A percentile compares a stretch with the other conserved stretches of the same genome.
Evolutionary conservation across 2,888 invertebrate genomes (phyloP).

Genomic region (Acanthosoma haemorrhoidale): DNA sequence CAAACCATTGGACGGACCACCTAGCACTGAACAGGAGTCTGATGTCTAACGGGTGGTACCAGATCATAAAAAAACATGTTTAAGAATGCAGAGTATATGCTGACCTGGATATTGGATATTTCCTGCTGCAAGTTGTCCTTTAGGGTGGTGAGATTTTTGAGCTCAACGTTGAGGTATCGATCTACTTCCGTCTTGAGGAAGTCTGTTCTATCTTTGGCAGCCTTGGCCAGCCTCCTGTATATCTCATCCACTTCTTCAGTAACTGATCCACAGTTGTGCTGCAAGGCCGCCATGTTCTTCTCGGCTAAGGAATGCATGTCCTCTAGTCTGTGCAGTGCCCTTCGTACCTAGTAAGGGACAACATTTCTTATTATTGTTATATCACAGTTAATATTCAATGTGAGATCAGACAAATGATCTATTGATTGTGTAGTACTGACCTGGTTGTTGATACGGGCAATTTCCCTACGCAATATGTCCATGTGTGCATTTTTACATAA

Average conservation of each 20-base stretch:
- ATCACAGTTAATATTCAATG: neutral
- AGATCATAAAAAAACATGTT: too few relatives aligned
- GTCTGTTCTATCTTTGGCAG: conserved; percentile 83
- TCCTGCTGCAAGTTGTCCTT: conserved; percentile 93
- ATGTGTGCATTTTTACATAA: conserved; percentile 95
- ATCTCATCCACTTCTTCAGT: conserved; percentile 93
- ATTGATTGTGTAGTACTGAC: conserved; percentile 45
- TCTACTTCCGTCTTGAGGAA: conserved; percentile 84
- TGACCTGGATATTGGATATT: conserved; percentile 70
- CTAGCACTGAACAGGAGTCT: too few relatives aligned
- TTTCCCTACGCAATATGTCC: conserved; percentile 89
- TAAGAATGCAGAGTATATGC: too few relatives aligned
- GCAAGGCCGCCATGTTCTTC: conserved; percentile 80
- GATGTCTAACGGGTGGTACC: too few relatives aligned
- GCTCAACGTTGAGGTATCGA: conserved; percentile 81
- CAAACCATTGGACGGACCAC: too few relatives aligned
- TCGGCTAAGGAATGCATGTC: conserved; percentile 79
- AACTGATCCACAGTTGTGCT: conserved; percentile 83
- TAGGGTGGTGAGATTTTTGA: conserved; percentile 74
- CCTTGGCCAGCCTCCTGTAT: conserved; percentile 77
- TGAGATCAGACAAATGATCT: neutral
- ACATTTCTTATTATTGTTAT: too few relatives aligned
- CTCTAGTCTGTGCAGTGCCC: conserved; percentile 82
- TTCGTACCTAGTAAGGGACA: conserved; percentile 54
- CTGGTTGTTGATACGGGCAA: conserved; percentile 82